Evolutionary conservation across 2,113 vertebrate genomes (phyloP).

Genomic region (Tylochromis polylepis): DNA sequence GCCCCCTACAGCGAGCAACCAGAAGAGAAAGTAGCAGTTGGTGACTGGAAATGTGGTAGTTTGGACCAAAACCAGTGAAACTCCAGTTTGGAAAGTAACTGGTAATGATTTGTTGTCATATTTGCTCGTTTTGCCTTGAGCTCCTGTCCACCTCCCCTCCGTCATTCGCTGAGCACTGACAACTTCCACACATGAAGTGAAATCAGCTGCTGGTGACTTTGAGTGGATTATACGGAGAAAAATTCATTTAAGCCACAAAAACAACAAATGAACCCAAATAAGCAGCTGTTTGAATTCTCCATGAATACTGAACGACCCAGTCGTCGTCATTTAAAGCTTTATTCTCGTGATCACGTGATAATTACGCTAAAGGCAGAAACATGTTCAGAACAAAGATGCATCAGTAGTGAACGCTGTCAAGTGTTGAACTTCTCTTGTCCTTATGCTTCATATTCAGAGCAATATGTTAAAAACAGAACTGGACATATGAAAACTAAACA

Average conservation of each 20-base stretch:
- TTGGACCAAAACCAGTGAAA: not conserved
- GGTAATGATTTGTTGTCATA: fast-evolving
- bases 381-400: not conserved
- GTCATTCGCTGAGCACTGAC: not conserved
- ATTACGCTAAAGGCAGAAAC: not conserved
- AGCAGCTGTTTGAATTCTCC: not conserved
- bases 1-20: not conserved
- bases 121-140: not conserved
- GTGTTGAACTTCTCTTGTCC: not conserved
- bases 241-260: not conserved
- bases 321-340: not conserved
- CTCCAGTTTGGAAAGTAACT: not conserved
- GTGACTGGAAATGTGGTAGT: not conserved
- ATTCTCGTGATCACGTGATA: not conserved
- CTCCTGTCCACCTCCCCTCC: not conserved
- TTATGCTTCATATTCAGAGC: not conserved
- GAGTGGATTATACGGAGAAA: fast-evolving
- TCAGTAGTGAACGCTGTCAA: not conserved
- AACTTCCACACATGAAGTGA: not conserved
- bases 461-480: not conserved
- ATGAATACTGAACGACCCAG: fast-evolving
- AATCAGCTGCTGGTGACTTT: not conserved
- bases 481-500: not conserved
- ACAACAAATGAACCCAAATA: not conserved
- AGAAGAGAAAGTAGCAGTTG: not conserved